Evolutionary conservation across 2,113 vertebrate species (phyloP).

Genomic region (human): GRCh38 chr20:47298501-47299000

Average conservation of each 20-base stretch:
- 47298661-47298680: conserved; percentile 53
- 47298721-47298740: conserved; percentile 99
- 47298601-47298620: neutral
- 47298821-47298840: conserved; percentile 99
- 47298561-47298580: neutral
- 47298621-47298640: conserved; percentile 18
- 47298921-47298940: conserved; percentile 99
- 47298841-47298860: conserved; percentile 99
- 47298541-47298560: neutral
- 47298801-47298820: conserved; percentile 99
- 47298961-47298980: conserved; percentile 99
- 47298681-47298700: conserved; percentile 58
- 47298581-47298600: neutral
- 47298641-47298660: conserved; percentile 31
- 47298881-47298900: conserved; percentile 99
- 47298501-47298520: neutral
- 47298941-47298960: conserved; percentile 99
- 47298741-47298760: conserved; percentile 99
- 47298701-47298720: conserved; percentile 62
- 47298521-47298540: neutral
- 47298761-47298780: conserved; percentile 99
- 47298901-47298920: conserved; percentile 99
- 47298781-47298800: conserved; percentile 99
- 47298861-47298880: conserved; percentile 99
- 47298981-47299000: conserved; percentile 91